These are phyloP conservation scores for Peromyscus eremicus DNA, from an alignment of 2,797 vertebrate species.

Conservation along the genomic window DNA sequence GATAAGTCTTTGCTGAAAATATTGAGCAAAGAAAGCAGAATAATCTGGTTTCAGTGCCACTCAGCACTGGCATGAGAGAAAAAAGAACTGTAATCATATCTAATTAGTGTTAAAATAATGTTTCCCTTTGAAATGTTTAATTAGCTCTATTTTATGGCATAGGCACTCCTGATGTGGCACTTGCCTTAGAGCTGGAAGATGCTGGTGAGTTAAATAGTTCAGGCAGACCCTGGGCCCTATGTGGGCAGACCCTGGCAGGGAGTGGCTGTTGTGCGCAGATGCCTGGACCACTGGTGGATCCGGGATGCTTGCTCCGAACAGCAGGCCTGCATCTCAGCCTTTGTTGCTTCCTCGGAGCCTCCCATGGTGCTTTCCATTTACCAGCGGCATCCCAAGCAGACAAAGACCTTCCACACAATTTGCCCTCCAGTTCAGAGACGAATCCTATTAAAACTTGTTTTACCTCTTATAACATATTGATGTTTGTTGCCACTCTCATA, in stretches of 20 bases:
- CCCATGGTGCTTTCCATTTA: slow-evolving; percentile 88
- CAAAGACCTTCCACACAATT: slow-evolving; percentile 88
- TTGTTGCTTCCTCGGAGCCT: slow-evolving; percentile 85
- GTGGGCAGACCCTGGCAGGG: slow-evolving; percentile 87
- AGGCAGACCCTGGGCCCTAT: slow-evolving; percentile 80
- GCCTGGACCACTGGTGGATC: slow-evolving; percentile 86
- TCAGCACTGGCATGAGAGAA: slow-evolving; percentile 73
- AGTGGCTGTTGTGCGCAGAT: slow-evolving; percentile 87
- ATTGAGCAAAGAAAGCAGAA: slow-evolving; percentile 74
- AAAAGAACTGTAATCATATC: slow-evolving; percentile 88
- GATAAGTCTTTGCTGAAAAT: slow-evolving; percentile 73
- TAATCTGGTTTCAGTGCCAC: slow-evolving; percentile 73
- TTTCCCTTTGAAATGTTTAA: slow-evolving; percentile 92
- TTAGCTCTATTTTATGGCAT: slow-evolving; percentile 91
- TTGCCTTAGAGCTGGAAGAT: slow-evolving; percentile 79
- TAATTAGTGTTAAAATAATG: slow-evolving; percentile 92
- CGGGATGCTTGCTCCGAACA: slow-evolving; percentile 87
- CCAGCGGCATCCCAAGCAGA: slow-evolving; percentile 86
- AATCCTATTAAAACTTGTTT: slow-evolving; percentile 88
- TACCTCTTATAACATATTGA: slow-evolving; percentile 87
- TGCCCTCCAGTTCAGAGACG: slow-evolving; percentile 87
- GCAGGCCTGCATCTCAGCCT: slow-evolving; percentile 88
- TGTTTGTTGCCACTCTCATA: slow-evolving; percentile 84
- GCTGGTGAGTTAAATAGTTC: slow-evolving; percentile 85
- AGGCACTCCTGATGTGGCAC: slow-evolving; percentile 87